These are phyloP conservation scores for Gallinago undulata DNA, from an alignment of 2,113 vertebrate genomes.

Conservation along the genomic window DNA sequence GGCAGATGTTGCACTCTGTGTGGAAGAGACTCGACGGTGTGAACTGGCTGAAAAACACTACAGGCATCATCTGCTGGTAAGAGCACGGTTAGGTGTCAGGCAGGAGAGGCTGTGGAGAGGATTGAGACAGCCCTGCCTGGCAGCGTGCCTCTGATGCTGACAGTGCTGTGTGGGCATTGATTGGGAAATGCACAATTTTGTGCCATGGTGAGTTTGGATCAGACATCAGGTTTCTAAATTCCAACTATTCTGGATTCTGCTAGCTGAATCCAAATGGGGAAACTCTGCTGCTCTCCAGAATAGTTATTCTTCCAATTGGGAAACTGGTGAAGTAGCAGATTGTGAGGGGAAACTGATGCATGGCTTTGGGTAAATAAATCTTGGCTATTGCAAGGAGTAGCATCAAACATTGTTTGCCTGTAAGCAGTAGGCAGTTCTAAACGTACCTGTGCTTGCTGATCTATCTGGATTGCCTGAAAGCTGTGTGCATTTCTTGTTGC, in stretches of 20 bases:
- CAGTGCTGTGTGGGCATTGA: background rate
- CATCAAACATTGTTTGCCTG: background rate
- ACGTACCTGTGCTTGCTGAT: background rate
- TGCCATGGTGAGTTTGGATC: background rate
- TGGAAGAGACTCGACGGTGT: constrained; percentile 54
- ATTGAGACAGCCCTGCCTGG: background rate
- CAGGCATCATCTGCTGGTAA: constrained; percentile 79
- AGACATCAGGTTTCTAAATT: background rate
- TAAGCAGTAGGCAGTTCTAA: background rate
- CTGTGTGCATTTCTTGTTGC: background rate
- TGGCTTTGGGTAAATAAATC: background rate
- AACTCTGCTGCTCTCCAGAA: background rate
- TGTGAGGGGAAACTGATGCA: background rate
- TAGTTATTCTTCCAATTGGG: background rate
- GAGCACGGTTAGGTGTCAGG: background rate
- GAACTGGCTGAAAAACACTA: constrained; percentile 71
- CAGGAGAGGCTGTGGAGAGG: background rate
- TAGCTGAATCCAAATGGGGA: background rate
- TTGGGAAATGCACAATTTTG: background rate
- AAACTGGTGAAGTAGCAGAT: background rate
- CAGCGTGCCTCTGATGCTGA: background rate
- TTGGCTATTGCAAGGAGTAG: background rate
- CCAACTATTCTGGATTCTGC: background rate
- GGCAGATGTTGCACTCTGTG: constrained; percentile 75
- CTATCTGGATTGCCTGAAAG: background rate